phyloP scores from a whole-genome alignment of 2,113 vertebrate species.

The Pseudorasbora parva region DNA sequence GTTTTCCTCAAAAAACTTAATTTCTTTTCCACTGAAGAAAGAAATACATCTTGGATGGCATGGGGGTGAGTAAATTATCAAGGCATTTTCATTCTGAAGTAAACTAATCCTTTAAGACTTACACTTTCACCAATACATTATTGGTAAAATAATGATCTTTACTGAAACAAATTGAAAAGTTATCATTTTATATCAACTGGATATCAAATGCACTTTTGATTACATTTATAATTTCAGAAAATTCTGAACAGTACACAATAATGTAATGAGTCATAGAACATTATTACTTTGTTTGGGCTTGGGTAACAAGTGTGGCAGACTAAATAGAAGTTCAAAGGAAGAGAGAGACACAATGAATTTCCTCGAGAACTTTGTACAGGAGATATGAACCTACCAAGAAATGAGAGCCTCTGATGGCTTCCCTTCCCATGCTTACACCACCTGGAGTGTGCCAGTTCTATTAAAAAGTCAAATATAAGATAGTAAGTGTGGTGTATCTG shows the following conservation, averaged over 20 bases:
- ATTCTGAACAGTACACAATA: neutral
- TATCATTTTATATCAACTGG: too few species aligned
- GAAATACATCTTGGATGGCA: too few species aligned
- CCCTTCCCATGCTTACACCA: constrained; percentile 64
- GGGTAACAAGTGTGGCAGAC: neutral
- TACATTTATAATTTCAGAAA: neutral
- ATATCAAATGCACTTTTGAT: neutral
- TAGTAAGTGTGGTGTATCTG: neutral
- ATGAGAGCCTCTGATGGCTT: constrained; percentile 62
- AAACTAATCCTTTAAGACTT: too few species aligned
- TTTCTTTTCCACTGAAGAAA: too few species aligned
- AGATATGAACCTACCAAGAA: constrained; percentile 30
- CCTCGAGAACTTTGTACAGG: neutral
- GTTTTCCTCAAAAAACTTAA: too few species aligned
- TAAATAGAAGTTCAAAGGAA: constrained; percentile 12
- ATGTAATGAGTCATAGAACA: neutral
- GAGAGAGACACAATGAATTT: neutral
- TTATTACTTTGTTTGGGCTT: neutral
- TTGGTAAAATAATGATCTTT: too few species aligned
- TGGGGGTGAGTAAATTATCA: too few species aligned
- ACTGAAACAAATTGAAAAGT: too few species aligned
- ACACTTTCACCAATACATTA: too few species aligned
- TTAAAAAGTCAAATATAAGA: constrained; percentile 1
- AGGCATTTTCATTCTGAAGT: too few species aligned
- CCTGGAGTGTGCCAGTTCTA: constrained; percentile 31